A percentile compares a stretch with the other conserved stretches of the same genome.
Conservation (phyloP, 2,888 invertebrate species). For the Anaspis maculata region DNA sequence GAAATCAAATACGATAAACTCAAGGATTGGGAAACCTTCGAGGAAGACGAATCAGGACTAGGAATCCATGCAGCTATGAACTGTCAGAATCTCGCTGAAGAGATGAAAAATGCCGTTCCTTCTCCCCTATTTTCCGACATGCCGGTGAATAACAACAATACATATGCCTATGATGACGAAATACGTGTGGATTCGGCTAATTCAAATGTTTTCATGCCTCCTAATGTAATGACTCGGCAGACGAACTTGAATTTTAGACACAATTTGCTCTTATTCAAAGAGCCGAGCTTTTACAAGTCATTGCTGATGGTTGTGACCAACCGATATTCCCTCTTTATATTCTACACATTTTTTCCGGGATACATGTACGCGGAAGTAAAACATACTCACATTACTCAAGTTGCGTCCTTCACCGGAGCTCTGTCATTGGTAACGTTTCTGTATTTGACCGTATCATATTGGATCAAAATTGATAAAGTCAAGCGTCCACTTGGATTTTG, state of each 20-base stretch:
- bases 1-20: constrained; percentile 9
- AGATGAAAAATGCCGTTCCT: constrained; percentile 13
- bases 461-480: constrained; percentile 30
- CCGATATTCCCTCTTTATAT: constrained; percentile 47
- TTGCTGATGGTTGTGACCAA: constrained; percentile 47
- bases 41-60: constrained; percentile 8
- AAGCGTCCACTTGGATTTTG: constrained; percentile 32
- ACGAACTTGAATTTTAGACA: constrained; percentile 11
- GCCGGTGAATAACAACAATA: constrained; percentile 43
- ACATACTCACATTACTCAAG: constrained; percentile 24
- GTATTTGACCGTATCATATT: constrained; percentile 27
- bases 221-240: constrained; percentile 4
- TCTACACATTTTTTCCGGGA: constrained; percentile 48
- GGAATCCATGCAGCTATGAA: constrained; percentile 17
- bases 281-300: constrained; percentile 47
- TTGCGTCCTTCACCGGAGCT: constrained; percentile 29
- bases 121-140: constrained; percentile 49
- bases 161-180: constrained; percentile 35
- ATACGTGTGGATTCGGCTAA: constrained; percentile 16
- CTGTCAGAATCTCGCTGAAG: constrained; percentile 22
- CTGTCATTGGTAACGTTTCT: constrained; percentile 27
- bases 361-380: constrained; percentile 39
- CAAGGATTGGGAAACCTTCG: constrained; percentile 21
- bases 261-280: constrained; percentile 24
- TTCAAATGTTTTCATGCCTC: constrained; percentile 31